These are phyloP conservation scores for Forbesichthys agassizii DNA, from an alignment of 2,113 vertebrate species.

Conservation along the genomic window DNA sequence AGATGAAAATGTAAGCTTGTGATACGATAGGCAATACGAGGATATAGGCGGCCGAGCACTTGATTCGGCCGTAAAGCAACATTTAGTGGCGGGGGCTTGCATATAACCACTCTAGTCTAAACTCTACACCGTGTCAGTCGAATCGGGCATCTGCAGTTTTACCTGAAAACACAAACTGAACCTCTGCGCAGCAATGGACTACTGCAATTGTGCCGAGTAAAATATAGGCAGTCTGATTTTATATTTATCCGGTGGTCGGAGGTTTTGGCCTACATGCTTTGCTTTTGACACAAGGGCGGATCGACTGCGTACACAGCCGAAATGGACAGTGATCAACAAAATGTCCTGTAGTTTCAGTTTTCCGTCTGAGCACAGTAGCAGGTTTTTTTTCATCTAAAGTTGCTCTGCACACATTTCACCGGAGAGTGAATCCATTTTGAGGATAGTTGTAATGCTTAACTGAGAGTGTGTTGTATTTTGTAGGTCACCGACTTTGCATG, in stretches of 20 bases:
- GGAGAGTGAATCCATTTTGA: conserved; percentile 13
- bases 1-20: conserved; percentile 81
- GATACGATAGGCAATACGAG: not conserved
- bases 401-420: conserved; percentile 23
- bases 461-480: conserved; percentile 94
- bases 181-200: conserved; percentile 37
- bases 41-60: conserved; percentile 12
- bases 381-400: conserved; percentile 24
- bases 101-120: conserved; percentile 9
- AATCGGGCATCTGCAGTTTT: conserved; percentile 62
- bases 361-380: conserved; percentile 9
- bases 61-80: conserved; percentile 24
- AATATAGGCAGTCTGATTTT: conserved; percentile 12
- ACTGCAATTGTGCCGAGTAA: conserved; percentile 23
- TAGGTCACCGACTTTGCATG: conserved; percentile 96
- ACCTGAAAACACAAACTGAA: conserved; percentile 67
- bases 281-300: conserved; percentile 52
- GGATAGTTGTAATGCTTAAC: conserved; percentile 62
- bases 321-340: conserved; percentile 57
- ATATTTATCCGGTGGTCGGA: conserved; percentile 35
- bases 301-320: conserved; percentile 44
- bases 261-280: conserved; percentile 55
- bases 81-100: conserved; percentile 2
- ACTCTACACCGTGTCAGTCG: conserved; percentile 35
- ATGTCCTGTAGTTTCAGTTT: conserved; percentile 50